Conservation (phyloP, 2,888 invertebrate genomes). For the Pachydiplax longipennis region DNA sequence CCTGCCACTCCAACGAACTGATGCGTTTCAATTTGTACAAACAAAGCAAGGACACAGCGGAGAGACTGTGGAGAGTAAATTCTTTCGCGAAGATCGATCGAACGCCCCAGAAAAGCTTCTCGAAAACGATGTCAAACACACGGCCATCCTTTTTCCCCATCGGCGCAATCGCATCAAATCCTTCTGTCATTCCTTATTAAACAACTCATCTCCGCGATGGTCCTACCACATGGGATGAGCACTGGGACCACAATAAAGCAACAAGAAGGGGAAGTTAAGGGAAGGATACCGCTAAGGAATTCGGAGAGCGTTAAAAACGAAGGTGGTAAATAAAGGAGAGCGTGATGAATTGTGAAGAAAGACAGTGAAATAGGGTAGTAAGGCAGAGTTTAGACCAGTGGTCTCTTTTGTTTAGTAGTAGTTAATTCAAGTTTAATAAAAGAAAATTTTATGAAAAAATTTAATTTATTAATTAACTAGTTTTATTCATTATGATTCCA, state of each 20-base stretch:
- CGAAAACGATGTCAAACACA: background rate
- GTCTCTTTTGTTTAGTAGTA: no score
- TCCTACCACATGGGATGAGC: background rate
- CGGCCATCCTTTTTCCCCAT: background rate
- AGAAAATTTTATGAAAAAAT: no score
- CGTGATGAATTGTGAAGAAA: background rate
- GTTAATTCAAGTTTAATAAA: no score
- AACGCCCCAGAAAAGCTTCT: background rate
- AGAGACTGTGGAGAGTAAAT: background rate
- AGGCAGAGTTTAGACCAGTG: background rate
- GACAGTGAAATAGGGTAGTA: no score
- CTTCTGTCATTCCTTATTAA: background rate
- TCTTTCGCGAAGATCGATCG: background rate
- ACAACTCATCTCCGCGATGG: background rate
- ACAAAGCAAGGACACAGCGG: background rate
- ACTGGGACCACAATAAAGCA: background rate
- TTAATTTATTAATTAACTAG: no score
- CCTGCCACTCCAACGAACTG: no score
- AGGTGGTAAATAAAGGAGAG: background rate
- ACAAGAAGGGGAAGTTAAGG: background rate
- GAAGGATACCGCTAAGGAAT: no score
- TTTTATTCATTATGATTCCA: no score
- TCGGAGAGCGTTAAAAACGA: background rate
- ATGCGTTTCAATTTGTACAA: background rate
- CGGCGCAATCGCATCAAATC: background rate